Evolutionary conservation across 2,113 vertebrate species (phyloP).

Genomic region (Stegostoma tigrinum): DNA sequence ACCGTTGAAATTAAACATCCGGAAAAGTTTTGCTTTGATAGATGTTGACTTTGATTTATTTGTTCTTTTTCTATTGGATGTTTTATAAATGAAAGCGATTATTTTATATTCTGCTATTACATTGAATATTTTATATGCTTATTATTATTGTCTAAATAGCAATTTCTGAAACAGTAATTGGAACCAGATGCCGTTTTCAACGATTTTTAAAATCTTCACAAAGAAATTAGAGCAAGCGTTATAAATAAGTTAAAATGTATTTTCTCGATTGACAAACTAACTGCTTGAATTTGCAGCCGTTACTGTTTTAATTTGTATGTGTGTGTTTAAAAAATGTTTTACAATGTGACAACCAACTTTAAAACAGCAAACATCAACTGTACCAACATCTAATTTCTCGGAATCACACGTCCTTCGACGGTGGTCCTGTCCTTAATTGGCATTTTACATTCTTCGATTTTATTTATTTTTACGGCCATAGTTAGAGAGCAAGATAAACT

Average conservation of each 20-base stretch:
- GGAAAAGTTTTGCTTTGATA: background rate
- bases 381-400: background rate
- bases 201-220: background rate
- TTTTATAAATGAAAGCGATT: background rate
- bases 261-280: background rate
- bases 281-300: too few relatives aligned
- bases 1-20: background rate
- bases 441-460: background rate
- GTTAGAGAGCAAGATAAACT: background rate
- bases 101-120: background rate
- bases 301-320: background rate
- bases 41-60: background rate
- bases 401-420: background rate
- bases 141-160: background rate
- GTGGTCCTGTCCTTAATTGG: background rate
- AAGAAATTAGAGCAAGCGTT: background rate
- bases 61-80: background rate
- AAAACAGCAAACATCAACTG: background rate
- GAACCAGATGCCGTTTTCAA: background rate
- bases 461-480: background rate
- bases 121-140: background rate
- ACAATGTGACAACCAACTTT: background rate
- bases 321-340: background rate
- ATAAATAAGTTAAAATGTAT: background rate
- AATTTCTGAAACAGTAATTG: background rate